Evolutionary conservation across 2,888 invertebrate species (phyloP).

Genomic region (Sesamia inferens): DNA sequence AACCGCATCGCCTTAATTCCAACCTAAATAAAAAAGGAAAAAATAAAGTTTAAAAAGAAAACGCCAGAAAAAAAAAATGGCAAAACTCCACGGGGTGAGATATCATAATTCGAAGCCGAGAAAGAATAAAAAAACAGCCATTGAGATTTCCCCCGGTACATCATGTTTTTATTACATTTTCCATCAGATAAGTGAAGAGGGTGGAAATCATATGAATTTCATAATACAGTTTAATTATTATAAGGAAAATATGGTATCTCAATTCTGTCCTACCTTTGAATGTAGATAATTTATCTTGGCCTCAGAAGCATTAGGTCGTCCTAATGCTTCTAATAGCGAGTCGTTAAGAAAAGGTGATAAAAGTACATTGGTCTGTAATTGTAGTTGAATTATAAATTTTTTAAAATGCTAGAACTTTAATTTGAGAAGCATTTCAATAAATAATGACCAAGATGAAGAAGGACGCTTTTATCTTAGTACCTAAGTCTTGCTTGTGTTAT

Average conservation of each 20-base stretch:
- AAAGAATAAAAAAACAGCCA: slow-evolving; percentile 74
- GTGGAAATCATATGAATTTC: slow-evolving; percentile 63
- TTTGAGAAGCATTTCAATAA: too few species aligned
- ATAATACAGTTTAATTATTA: slow-evolving; percentile 61
- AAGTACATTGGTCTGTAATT: too few species aligned
- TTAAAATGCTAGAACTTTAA: too few species aligned
- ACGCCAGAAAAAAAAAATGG: slow-evolving; percentile 50
- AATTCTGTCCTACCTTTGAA: slow-evolving; percentile 20
- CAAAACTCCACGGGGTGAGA: slow-evolving; percentile 67
- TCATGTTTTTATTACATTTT: slow-evolving; percentile 79
- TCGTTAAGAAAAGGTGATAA: too few species aligned
- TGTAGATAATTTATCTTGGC: slow-evolving; percentile 1
- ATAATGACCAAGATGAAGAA: too few species aligned
- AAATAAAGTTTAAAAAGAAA: slow-evolving; percentile 53
- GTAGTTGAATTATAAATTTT: too few species aligned
- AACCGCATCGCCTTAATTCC: slow-evolving; percentile 58
- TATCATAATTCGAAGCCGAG: slow-evolving; percentile 73
- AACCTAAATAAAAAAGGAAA: slow-evolving; percentile 53
- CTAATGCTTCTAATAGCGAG: too few species aligned
- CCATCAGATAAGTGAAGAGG: slow-evolving; percentile 77
- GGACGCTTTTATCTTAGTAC: too few species aligned
- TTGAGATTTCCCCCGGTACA: slow-evolving; percentile 83
- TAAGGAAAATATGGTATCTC: slow-evolving; percentile 30
- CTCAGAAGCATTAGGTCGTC: too few species aligned
- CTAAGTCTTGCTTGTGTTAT: too few species aligned